Conservation (phyloP, 1,140 invertebrate species). For the Idris sp. region DNA sequence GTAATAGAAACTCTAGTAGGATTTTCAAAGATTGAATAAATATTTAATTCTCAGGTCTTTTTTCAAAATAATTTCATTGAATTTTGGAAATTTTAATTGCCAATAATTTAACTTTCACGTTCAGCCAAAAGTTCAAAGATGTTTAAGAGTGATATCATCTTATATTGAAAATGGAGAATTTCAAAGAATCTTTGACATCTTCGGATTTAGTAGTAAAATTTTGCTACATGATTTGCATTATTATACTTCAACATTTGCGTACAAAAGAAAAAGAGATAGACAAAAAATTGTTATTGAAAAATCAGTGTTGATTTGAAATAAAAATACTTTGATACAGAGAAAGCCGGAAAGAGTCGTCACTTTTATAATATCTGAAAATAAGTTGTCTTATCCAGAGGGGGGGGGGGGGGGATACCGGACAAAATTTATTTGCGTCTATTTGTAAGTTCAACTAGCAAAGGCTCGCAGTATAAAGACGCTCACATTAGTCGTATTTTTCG, state of each 20-base stretch:
- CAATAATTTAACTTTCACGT: too few species aligned
- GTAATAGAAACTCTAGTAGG: too few species aligned
- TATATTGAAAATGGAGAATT: constrained; percentile 36
- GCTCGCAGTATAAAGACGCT: constrained; percentile 46
- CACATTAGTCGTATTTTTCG: constrained; percentile 55
- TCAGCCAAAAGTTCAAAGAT: too few species aligned
- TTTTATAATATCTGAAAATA: constrained; percentile 57
- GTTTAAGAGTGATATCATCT: too few species aligned
- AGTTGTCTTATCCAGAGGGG: constrained; percentile 53
- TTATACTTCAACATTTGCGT: constrained; percentile 20
- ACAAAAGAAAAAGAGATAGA: too few species aligned
- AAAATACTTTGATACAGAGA: too few species aligned
- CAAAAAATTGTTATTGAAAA: too few species aligned
- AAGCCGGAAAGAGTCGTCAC: too few species aligned
- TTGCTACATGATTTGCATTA: constrained; percentile 41
- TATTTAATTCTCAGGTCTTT: too few species aligned
- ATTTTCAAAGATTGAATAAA: too few species aligned
- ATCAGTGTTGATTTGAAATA: constrained; percentile 5
- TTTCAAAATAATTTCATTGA: too few species aligned
- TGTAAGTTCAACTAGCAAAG: constrained; percentile 42
- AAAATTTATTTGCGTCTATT: constrained; percentile 58
- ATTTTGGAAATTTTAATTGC: too few species aligned
- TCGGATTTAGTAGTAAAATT: constrained; percentile 48
- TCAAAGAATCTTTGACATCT: constrained; percentile 48
- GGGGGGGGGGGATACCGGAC: constrained; percentile 35